These are phyloP conservation scores for Amblyornis subalaris DNA, from an alignment of 2,113 vertebrate species.

Conservation along the genomic window DNA sequence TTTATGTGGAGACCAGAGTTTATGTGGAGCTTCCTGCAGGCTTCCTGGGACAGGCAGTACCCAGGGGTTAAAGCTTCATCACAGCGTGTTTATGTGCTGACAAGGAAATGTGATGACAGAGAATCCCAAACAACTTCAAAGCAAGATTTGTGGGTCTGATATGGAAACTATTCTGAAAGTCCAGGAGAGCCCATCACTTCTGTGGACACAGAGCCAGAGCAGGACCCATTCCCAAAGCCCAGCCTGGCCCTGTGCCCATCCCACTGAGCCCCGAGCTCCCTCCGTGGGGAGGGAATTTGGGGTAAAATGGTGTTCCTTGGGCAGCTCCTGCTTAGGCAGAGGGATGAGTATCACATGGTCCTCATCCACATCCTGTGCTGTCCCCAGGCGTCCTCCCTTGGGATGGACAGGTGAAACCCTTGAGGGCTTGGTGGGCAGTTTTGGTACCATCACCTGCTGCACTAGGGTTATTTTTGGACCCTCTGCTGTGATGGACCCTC, in stretches of 20 bases:
- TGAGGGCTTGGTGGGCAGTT: fast-evolving
- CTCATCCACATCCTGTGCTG: neutral
- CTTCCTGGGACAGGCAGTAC: constrained; percentile 39
- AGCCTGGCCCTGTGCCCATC: neutral
- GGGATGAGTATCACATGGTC: fast-evolving
- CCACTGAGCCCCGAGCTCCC: fast-evolving
- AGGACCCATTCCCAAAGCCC: neutral
- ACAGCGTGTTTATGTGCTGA: constrained; percentile 53
- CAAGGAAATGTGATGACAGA: constrained; percentile 59
- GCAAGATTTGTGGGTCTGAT: neutral
- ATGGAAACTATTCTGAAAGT: constrained; percentile 36
- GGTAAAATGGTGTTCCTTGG: neutral
- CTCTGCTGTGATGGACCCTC: fast-evolving
- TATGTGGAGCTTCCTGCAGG: constrained; percentile 7
- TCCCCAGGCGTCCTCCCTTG: neutral
- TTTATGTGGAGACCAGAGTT: neutral
- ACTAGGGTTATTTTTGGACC: neutral
- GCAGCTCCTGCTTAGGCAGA: neutral
- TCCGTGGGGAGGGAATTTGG: neutral
- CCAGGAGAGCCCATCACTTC: neutral
- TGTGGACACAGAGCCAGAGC: neutral
- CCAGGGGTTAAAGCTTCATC: constrained; percentile 5
- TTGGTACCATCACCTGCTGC: neutral
- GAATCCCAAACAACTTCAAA: constrained; percentile 69
- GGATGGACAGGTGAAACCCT: neutral